A percentile compares a stretch with the other conserved stretches of the same genome.
These are phyloP conservation scores for Troides oblongomaculatus DNA, from an alignment of 2,888 invertebrate species.

Conservation along the genomic window DNA sequence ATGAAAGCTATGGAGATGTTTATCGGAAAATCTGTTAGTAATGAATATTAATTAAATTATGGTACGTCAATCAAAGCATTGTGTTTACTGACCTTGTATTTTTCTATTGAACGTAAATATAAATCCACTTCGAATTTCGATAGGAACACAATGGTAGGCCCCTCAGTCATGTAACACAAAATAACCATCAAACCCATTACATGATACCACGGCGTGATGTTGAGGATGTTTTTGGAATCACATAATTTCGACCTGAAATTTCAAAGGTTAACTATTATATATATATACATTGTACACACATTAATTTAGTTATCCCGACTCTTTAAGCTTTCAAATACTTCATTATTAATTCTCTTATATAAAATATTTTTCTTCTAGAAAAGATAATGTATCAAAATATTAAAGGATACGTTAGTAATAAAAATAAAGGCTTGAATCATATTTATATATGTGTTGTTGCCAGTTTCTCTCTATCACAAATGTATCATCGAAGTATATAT, in stretches of 20 bases:
- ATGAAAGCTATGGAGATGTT: too few species aligned
- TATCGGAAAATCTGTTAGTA: too few species aligned
- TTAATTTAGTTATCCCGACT: too few species aligned
- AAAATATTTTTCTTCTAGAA: not conserved
- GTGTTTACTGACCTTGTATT: slow-evolving; percentile 18
- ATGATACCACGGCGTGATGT: slow-evolving; percentile 24
- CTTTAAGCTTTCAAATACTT: not conserved
- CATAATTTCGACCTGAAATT: slow-evolving; percentile 9
- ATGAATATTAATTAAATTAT: too few species aligned
- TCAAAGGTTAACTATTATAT: not conserved
- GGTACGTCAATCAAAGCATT: not conserved
- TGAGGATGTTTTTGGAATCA: slow-evolving; percentile 12
- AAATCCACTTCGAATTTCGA: slow-evolving; percentile 17
- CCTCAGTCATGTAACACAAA: slow-evolving; percentile 1
- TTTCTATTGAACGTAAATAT: slow-evolving; percentile 22
- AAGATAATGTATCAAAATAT: not conserved
- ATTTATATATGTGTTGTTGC: too few species aligned
- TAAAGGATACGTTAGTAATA: not conserved
- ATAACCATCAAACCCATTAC: slow-evolving; percentile 11
- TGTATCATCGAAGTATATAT: too few species aligned
- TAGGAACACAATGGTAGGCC: slow-evolving; percentile 7
- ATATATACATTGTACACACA: not conserved
- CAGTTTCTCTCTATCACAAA: too few species aligned
- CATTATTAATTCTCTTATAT: not conserved
- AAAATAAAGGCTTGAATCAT: not conserved